Evolutionary conservation across 64 coral and sea anemone species (phyloP), one percentile per base, ranked within the genome.

Genomic region (Porites lutea): DNA sequence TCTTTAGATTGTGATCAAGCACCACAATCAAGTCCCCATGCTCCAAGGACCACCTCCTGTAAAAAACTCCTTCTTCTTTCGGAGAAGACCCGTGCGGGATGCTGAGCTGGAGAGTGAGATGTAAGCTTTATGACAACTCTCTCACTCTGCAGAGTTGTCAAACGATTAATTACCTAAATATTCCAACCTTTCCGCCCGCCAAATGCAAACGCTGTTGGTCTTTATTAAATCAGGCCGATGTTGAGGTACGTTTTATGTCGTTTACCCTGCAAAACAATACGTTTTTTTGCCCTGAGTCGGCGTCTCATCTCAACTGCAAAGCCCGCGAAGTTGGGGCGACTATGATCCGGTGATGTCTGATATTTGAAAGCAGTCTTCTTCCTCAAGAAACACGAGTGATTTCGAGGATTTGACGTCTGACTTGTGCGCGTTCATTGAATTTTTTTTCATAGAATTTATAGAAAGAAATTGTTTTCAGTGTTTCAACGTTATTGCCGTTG

Each of bases 21-120:
- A 99, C 86, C 93, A 96, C 48, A 99, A 99, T 83, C 94, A 96
- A 88, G 97, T 99, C 14, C 97, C 97, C 3, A 99, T 99, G 97
- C 85, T 99, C 9, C 97, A 99, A 92, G 97, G 97, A 4, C 94
- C 97, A 20, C 97, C 94, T 6, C 97, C 94, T 9, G 88, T 87
- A 5, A 99, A 99, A 68, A 93, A 87, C 69, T 90, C 92, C 4
- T 99, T 99, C 88, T 99, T 99, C 88, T 99, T 96, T n/a, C 90
- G 87, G 21, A 89, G 89, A 68, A 99, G 82, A 89, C 88, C 89
- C 46, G 48, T 70, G 10, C 82, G 94, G 54, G 97, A 99, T 74
- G 88, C 92, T 52, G 97, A 99, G 89, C 83, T 96, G 66, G 97
- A 99, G 78, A 97, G 95, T 87, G 95, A 97, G 90, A 97, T 97